Conservation (phyloP, 92 coral and sea anemone species). For the Bergia sp. region DNA sequence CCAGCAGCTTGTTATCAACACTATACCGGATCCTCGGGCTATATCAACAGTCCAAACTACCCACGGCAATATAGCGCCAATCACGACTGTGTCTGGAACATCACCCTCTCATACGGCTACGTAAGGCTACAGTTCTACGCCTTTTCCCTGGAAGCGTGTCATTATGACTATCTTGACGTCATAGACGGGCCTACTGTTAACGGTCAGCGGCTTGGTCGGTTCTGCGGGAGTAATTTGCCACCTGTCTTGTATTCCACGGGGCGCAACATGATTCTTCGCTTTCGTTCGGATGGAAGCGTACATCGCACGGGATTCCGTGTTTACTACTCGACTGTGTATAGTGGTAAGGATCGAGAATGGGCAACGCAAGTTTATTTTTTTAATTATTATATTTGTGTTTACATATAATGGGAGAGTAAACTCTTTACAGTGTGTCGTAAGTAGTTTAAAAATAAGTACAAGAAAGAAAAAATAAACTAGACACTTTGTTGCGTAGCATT, state of each 20-base stretch:
- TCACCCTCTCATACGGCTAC: constrained; percentile 17
- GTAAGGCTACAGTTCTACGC: background rate
- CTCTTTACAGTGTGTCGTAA: too few relatives aligned
- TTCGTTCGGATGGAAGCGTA: constrained; percentile 3
- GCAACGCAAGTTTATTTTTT: too few relatives aligned
- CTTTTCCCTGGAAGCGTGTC: constrained; percentile 21
- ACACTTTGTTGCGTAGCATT: too few relatives aligned
- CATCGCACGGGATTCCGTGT: background rate
- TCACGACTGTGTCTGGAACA: constrained; percentile 4
- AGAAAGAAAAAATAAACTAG: too few relatives aligned
- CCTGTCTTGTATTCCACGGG: constrained; percentile 8
- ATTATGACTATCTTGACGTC: background rate
- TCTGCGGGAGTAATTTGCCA: background rate
- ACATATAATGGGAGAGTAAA: too few relatives aligned
- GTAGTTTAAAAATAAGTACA: too few relatives aligned
- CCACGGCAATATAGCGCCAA: background rate
- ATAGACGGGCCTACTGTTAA: constrained; percentile 6
- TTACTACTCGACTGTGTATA: constrained; percentile 10
- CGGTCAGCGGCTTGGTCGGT: constrained; percentile 18
- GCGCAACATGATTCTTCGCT: background rate
- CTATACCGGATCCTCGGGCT: background rate
- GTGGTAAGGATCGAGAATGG: background rate
- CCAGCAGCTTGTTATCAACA: constrained; percentile 16
- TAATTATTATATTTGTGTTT: too few relatives aligned
- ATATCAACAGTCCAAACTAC: constrained; percentile 24